Conservation (phyloP, 2,113 vertebrate species). For the Edolisoma coerulescens region DNA sequence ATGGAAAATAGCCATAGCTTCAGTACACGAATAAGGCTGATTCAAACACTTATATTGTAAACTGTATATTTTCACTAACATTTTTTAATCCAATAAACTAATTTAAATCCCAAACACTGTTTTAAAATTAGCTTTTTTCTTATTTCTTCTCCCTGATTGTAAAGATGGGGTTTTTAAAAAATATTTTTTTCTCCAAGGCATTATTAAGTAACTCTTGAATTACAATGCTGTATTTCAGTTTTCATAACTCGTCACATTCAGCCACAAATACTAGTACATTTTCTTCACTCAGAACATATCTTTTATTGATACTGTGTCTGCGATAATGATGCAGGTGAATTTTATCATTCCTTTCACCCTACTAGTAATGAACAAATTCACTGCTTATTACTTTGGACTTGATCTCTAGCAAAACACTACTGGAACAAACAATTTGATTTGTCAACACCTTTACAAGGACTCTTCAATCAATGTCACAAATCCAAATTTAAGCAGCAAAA, state of each 20-base stretch:
- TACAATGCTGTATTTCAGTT: neutral
- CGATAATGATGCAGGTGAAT: constrained; percentile 81
- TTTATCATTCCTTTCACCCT: constrained; percentile 85
- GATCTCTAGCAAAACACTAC: constrained; percentile 99
- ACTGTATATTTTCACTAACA: neutral
- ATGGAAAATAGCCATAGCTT: neutral
- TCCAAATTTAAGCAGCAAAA: constrained; percentile 99
- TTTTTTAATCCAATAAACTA: neutral
- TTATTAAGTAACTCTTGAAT: constrained; percentile 33
- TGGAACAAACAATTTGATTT: constrained; percentile 99
- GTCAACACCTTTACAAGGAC: constrained; percentile 99
- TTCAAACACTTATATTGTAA: neutral
- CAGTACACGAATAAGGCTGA: neutral
- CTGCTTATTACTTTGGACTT: constrained; percentile 99
- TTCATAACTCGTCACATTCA: neutral
- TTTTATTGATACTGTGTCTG: constrained; percentile 72
- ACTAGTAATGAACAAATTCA: constrained; percentile 99
- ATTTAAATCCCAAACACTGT: neutral
- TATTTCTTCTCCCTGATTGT: neutral
- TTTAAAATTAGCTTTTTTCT: neutral
- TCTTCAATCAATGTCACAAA: constrained; percentile 99
- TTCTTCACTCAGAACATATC: constrained; percentile 66
- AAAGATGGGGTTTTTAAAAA: neutral
- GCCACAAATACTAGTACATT: constrained; percentile 44
- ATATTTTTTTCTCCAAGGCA: neutral